Evolutionary conservation across 2,113 vertebrate genomes (phyloP), one percentile per base, ranked within the genome.

Genomic region (Panthera uncia): DNA sequence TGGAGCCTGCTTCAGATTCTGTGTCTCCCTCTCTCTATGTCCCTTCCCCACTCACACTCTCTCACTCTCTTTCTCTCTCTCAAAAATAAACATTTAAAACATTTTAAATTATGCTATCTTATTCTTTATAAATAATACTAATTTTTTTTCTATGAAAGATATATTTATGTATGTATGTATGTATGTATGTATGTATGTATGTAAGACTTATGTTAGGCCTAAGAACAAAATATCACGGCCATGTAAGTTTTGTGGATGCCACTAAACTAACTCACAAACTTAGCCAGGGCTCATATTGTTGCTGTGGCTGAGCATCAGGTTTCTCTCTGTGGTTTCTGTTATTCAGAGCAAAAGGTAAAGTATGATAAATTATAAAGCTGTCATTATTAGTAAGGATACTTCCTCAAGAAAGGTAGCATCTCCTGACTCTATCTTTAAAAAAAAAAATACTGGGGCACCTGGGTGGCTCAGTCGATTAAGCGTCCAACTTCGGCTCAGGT

Each of bases 271-370:
- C 33, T 79, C 79, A 41, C 48, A 76, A 36, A 93, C 55, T 84
- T 11, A 85, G 48, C 21, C 2, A 25, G 33, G 29, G 55, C 74
- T 92, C 57, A 31, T 50, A 2, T 8, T 33, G 7, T 50, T 38
- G 41, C 45, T 19, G 7, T 52, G 31, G 25, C 41, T 65, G 9
- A 69, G 41, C 21, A 48, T 38, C 23, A 25, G 11, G n/a, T 52
- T 91, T 23, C 21, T 41, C 68, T 82, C 19, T 66, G 0, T n/a
- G 55, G 36, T 48, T 45, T 74, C 48, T 69, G 18, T 52, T 79
- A 63, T 95, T 95, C 63, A 25, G 21, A 96, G 65, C 15, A 93
- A 93, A 91, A 86, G n/a, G 21, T 63, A 61, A 84, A 86, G 11
- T 45, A 36, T 76, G 73, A 91, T 57, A 69, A 83, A 61, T 79